Evolutionary conservation across 2,797 vertebrate species (phyloP).

Genomic region (Hyperoplus immaculatus): DNA sequence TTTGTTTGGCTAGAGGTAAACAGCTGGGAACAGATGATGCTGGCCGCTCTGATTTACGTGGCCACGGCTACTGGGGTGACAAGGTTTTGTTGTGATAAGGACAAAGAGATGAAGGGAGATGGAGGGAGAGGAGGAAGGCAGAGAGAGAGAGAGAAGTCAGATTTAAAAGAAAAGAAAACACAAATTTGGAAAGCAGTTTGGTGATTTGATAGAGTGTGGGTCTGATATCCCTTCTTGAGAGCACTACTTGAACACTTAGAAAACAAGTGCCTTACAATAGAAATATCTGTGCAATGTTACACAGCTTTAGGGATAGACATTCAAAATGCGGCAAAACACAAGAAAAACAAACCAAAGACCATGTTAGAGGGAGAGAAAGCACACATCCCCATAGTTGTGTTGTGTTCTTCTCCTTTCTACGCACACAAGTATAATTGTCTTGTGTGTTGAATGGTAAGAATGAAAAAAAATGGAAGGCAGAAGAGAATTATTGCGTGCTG

Average conservation of each 20-base stretch:
- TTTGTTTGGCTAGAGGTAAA: constrained; percentile 85
- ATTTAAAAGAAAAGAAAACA: constrained; percentile 34
- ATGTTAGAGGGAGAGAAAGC: background rate
- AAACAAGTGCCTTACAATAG: constrained; percentile 54
- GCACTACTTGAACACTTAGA: constrained; percentile 52
- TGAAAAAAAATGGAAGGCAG: constrained; percentile 8
- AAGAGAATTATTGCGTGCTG: constrained; percentile 28
- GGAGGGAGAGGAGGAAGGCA: constrained; percentile 30
- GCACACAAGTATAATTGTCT: constrained; percentile 12
- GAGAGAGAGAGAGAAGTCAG: constrained; percentile 50
- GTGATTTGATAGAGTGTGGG: constrained; percentile 38
- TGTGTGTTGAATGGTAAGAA: constrained; percentile 13
- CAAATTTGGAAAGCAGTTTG: constrained; percentile 37
- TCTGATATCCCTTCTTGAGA: constrained; percentile 36
- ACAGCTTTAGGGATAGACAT: constrained; percentile 26
- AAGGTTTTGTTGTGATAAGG: constrained; percentile 74
- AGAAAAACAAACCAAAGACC: constrained; percentile 9
- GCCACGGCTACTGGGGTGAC: constrained; percentile 70
- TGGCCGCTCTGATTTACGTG: constrained; percentile 77
- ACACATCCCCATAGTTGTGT: background rate
- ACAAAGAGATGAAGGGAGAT: constrained; percentile 57
- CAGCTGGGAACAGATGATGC: constrained; percentile 84
- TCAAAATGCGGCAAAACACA: constrained; percentile 17
- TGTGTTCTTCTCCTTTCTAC: constrained; percentile 7
- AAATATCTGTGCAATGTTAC: constrained; percentile 41